Evolutionary conservation across 2,113 vertebrate species (phyloP).

Genomic region (Hyla sarda): DNA sequence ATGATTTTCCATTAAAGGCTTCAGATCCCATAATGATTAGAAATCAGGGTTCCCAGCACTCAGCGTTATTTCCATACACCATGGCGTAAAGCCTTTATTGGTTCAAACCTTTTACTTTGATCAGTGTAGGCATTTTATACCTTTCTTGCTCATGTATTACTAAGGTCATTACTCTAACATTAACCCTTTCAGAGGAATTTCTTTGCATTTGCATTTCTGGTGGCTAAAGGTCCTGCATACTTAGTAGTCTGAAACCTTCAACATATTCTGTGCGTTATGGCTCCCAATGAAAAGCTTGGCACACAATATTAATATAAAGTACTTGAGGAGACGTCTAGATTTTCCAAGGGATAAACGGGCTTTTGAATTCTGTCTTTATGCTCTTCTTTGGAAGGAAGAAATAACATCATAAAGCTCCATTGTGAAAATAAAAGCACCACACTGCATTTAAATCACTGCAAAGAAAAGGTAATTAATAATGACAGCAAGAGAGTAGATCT

Average conservation of each 20-base stretch:
- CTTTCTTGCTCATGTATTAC: background rate
- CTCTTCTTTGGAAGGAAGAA: constrained; percentile 9
- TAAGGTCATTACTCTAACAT: background rate
- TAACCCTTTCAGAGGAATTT: background rate
- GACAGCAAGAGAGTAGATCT: constrained; percentile 45
- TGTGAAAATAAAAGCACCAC: constrained; percentile 8
- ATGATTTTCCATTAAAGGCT: constrained; percentile 52
- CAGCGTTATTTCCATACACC: background rate
- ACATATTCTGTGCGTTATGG: background rate
- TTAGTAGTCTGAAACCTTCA: constrained; percentile 4
- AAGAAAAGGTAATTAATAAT: constrained; percentile 51
- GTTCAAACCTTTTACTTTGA: constrained; percentile 17
- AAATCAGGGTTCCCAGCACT: constrained; percentile 25
- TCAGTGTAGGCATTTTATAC: constrained; percentile 6
- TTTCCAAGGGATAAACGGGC: background rate
- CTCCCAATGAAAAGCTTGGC: background rate
- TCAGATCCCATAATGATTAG: constrained; percentile 46
- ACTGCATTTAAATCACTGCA: constrained; percentile 37
- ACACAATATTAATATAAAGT: background rate
- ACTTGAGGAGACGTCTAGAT: background rate
- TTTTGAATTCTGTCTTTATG: constrained; percentile 22
- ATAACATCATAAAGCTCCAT: constrained; percentile 35
- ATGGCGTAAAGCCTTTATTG: background rate
- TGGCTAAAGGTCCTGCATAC: background rate
- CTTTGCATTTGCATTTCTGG: background rate